Evolutionary conservation across 2,888 invertebrate species (phyloP).

Genomic region (Melieria crassipennis): DNA sequence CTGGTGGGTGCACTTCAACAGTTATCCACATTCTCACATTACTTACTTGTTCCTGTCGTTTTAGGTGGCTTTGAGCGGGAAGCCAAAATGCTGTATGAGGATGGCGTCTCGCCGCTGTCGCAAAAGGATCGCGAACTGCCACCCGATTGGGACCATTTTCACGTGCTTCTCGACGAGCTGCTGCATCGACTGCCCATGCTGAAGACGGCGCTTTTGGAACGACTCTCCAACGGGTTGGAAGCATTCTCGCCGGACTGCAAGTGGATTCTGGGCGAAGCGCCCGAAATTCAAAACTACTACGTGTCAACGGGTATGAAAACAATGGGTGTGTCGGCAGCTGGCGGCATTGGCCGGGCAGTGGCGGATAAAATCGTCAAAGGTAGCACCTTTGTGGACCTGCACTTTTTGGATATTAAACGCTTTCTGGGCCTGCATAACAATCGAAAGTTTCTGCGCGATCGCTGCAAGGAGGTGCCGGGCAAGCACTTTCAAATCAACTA

Average conservation of each 20-base stretch:
- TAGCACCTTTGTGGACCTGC: conserved; percentile 83
- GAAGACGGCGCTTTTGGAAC: conserved; percentile 78
- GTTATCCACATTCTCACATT: not conserved
- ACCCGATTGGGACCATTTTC: conserved; percentile 98
- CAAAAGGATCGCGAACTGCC: conserved; percentile 75
- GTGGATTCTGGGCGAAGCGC: conserved; percentile 93
- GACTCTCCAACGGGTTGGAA: conserved; percentile 89
- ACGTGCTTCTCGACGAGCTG: conserved; percentile 85
- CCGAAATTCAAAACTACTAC: conserved; percentile 90
- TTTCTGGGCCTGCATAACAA: conserved; percentile 96
- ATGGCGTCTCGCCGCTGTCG: conserved; percentile 73
- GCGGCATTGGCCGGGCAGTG: conserved; percentile 91
- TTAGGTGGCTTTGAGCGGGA: conserved; percentile 92
- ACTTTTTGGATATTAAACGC: conserved; percentile 88
- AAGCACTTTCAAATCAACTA: conserved; percentile 82
- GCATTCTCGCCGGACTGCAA: conserved; percentile 97
- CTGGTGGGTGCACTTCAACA: conserved; percentile 54
- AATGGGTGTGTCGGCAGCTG: conserved; percentile 93
- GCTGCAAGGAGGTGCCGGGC: conserved; percentile 93
- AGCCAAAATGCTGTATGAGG: conserved; percentile 90
- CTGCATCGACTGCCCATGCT: conserved; percentile 85
- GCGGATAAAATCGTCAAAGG: conserved; percentile 89
- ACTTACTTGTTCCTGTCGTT: not conserved
- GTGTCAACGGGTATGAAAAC: conserved; percentile 97
- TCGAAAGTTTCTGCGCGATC: conserved; percentile 87